These are phyloP conservation scores for Galeruca laticollis DNA, from an alignment of 2,888 invertebrate species.

Conservation along the genomic window DNA sequence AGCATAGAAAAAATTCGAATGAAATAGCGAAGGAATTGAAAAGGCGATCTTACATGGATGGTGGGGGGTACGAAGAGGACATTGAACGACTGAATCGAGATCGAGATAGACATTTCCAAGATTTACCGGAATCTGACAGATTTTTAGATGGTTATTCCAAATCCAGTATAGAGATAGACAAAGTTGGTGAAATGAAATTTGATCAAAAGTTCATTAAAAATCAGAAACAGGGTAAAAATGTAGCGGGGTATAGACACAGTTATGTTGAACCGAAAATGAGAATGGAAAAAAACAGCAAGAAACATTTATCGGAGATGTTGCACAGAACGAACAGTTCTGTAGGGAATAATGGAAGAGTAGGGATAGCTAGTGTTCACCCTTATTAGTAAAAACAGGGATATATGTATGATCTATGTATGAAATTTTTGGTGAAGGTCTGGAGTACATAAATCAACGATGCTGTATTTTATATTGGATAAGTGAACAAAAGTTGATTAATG, in stretches of 20 bases:
- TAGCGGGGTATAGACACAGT: slow-evolving; percentile 70
- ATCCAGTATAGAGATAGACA: slow-evolving; percentile 60
- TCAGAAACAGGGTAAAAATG: slow-evolving; percentile 56
- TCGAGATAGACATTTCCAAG: slow-evolving; percentile 69
- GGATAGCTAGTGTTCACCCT: slow-evolving; percentile 66
- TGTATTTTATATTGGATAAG: no score
- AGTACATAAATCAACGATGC: no score
- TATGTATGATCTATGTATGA: no score
- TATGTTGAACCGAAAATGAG: slow-evolving; percentile 75
- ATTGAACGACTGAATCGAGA: slow-evolving; percentile 49
- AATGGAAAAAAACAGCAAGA: slow-evolving; percentile 59
- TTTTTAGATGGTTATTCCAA: slow-evolving; percentile 64
- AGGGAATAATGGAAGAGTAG: slow-evolving; percentile 64
- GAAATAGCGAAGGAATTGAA: slow-evolving; percentile 68
- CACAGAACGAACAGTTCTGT: slow-evolving; percentile 65
- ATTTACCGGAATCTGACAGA: slow-evolving; percentile 52
- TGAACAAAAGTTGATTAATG: no score
- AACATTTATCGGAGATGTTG: slow-evolving; percentile 62
- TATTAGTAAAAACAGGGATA: slow-evolving; percentile 54
- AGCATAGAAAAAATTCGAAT: slow-evolving; percentile 65
- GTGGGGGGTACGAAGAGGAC: slow-evolving; percentile 53
- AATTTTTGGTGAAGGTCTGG: no score
- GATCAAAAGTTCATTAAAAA: slow-evolving; percentile 59
- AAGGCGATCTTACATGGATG: slow-evolving; percentile 66
- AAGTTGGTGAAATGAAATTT: slow-evolving; percentile 55